A percentile compares a stretch with the other conserved stretches of the same genome.
Conservation (phyloP, 1,140 invertebrate genomes). For the Brachionus koreanus region DNA sequence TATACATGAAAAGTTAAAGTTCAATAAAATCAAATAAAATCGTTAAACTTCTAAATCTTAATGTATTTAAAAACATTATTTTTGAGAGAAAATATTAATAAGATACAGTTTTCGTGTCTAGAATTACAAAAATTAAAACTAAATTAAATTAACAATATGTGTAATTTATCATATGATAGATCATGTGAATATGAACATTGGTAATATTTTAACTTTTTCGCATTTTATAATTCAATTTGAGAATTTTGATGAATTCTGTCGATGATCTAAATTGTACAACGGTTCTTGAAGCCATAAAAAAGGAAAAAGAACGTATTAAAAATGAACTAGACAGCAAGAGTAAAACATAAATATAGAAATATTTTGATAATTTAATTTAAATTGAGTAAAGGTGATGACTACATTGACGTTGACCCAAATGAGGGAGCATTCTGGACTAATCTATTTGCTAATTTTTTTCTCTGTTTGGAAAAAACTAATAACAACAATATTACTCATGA, state of each 20-base stretch:
- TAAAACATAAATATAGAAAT: not conserved
- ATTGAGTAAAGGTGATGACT: not conserved
- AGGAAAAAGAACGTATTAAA: conserved; percentile 10
- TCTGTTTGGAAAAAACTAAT: conserved; percentile 71
- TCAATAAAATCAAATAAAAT: too few relatives aligned
- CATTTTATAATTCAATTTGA: not conserved
- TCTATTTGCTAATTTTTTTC: conserved; percentile 86
- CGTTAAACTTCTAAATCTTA: too few relatives aligned
- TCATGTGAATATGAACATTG: not conserved
- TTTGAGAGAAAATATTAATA: not conserved
- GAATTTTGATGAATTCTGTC: conserved; percentile 15
- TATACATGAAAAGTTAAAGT: too few relatives aligned
- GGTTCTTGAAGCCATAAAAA: conserved; percentile 32
- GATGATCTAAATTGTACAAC: conserved; percentile 33
- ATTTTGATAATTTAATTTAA: not conserved
- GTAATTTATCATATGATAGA: not conserved
- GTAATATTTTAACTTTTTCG: not conserved
- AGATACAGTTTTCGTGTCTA: not conserved
- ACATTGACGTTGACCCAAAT: conserved; percentile 60
- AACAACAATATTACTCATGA: conserved; percentile 72
- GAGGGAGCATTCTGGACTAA: conserved; percentile 82
- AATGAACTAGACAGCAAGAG: not conserved
- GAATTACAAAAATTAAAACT: not conserved
- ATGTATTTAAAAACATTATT: too few relatives aligned
- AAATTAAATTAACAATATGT: not conserved